Base-by-base conservation (phyloP, 2,113 vertebrate species). In the Pontoporia blainvillei region DNA sequence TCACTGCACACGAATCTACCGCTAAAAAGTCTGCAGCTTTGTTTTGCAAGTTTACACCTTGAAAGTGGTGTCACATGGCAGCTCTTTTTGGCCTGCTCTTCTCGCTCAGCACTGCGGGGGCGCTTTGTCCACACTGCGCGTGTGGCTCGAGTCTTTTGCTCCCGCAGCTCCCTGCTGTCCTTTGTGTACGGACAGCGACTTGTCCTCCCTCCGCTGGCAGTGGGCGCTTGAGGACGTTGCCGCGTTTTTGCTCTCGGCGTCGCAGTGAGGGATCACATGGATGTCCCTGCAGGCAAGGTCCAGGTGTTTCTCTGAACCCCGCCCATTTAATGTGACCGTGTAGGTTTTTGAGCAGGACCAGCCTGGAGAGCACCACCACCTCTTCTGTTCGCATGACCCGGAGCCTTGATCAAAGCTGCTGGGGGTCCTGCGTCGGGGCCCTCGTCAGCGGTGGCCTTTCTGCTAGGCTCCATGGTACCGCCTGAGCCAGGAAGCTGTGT, bases 101-200 rank as follows among this genome's bases (percentile, higher is more conserved):
- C 49, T 61, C 13, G 17, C 41, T 25, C 57, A 67, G 18, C 31
- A 2, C 49, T 20, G 1, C n/a, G 21, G 49, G 59, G 9, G 12
- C 11, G 15, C 41, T 59, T 15, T 0, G 0, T 29, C 67, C 64
- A n/a, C 44, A 5, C 18, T 0, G 6, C 29, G 6, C 4, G 2
- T 2, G 18, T 15, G 31, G 78, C 75, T 54, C 8, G 2, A 5
- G 39, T 3, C 69, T 10, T 3, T 83, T 10, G 5, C 10, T 2
- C 46, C 20, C 78, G 7, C 20, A 14, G 71, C 54, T 18, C 8
- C 2, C 0, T 8, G 29, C 36, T n/a, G 36, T 73, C 54, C 39
- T 36, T 10, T 1, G 13, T 31, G 17, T 9, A 6, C 15, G 3
- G 10, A n/a, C 44, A 14, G 15, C 52, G 1, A 21, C 0, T 0